Evolutionary conservation across 64 coral and sea anemone species (phyloP).

Genomic region (Pocillopora verrucosa): DNA sequence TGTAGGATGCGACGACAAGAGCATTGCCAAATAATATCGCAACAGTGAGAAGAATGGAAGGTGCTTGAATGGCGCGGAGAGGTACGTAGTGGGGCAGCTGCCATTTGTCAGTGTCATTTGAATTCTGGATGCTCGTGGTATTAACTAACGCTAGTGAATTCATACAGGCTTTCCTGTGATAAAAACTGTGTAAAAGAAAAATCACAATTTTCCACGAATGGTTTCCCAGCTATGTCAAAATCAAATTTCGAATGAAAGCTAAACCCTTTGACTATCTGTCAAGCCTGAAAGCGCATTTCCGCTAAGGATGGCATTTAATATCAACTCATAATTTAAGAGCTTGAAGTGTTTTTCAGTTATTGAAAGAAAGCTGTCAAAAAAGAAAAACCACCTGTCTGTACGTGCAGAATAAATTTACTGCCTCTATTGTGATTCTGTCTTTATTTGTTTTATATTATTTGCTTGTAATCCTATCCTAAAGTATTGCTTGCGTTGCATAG

Average conservation of each 20-base stretch:
- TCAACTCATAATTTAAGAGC: too few relatives aligned
- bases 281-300: too few relatives aligned
- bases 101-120: background rate
- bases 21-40: conserved; percentile 58
- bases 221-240: background rate
- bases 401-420: background rate
- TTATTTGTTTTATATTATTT: background rate
- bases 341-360: too few relatives aligned
- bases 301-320: too few relatives aligned
- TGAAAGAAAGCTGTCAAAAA: background rate
- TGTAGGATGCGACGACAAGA: conserved; percentile 63
- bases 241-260: too few relatives aligned
- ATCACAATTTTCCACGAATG: background rate
- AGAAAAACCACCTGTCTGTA: background rate
- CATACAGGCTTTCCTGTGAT: background rate
- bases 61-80: background rate
- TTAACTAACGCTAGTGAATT: background rate
- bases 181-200: background rate
- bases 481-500: too few relatives aligned
- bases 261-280: too few relatives aligned
- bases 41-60: conserved; percentile 38
- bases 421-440: background rate
- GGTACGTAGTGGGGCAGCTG: too few relatives aligned
- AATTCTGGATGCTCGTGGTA: background rate
- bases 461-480: too few relatives aligned